Evolutionary conservation across 2,888 invertebrate species (phyloP).

Genomic region (Erebia ligea): DNA sequence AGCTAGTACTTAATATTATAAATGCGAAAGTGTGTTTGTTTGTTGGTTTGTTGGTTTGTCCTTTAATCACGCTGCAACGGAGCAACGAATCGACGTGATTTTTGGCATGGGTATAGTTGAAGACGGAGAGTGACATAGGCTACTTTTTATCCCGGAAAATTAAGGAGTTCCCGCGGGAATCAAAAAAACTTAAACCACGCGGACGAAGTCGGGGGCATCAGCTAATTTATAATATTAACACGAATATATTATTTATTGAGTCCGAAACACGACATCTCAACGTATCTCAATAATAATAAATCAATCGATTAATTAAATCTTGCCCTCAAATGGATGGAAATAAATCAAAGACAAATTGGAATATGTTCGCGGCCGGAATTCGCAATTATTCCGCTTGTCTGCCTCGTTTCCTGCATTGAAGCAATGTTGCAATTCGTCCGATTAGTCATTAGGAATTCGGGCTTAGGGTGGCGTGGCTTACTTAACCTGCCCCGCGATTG

Average conservation of each 20-base stretch:
- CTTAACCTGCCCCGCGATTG: too few species aligned
- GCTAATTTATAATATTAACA: background rate
- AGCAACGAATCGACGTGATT: too few species aligned
- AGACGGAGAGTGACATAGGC: too few species aligned
- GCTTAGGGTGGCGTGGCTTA: background rate
- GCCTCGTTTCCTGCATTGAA: constrained; percentile 11
- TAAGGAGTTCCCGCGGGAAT: too few species aligned
- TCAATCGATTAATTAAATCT: background rate
- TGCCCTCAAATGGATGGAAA: background rate
- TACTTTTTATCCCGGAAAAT: too few species aligned
- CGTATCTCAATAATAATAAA: background rate
- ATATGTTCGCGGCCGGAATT: constrained; percentile 10
- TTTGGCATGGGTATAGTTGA: too few species aligned
- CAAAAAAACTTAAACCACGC: too few species aligned
- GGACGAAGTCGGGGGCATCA: too few species aligned
- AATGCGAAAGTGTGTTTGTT: too few species aligned
- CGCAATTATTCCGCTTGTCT: constrained; percentile 8
- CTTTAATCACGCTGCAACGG: too few species aligned
- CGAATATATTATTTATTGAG: background rate
- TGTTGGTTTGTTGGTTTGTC: too few species aligned
- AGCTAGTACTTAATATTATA: too few species aligned
- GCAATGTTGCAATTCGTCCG: constrained; percentile 5
- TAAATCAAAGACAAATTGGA: constrained; percentile 5
- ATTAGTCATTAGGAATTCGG: background rate
- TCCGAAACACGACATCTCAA: background rate